Base-by-base conservation (phyloP, 2,888 invertebrate species). In the Alviniconcha strummeri region DNA sequence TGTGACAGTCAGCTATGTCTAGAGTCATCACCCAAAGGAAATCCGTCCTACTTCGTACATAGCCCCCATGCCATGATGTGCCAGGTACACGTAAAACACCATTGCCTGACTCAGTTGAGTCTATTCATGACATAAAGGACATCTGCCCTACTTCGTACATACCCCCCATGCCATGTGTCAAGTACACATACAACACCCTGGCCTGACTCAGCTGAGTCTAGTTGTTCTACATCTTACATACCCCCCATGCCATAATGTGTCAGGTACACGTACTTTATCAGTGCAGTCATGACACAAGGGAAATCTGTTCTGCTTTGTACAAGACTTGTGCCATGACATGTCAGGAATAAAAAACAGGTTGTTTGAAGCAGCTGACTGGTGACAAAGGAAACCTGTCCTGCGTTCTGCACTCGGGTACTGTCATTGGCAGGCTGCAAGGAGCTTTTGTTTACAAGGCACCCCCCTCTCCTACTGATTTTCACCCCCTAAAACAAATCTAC, bases 161-260 rank as follows among this genome's bases (percentile, higher is more conserved):
- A 98, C 98, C 88, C 99, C 99, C 83, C 99, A 99, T 95, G 99
- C 99, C 89, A 96, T 99, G 99, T 96, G 98, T 91, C 97, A 98
- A 96, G 94, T 94, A 88, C 60, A 98, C 99, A 97, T 99, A 99
- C 95, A 99, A 99, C 95, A 99, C 99, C 87, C 99, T 99, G 91
- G 99, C 99, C 87, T 99, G 99, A 98, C 98, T 88, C 99, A 99
- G 95, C 96, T 99, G 87, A 99, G 99, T 95, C 96, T 99, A 99
- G 95, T 98, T 97, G 91, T 97, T 98, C 88, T 98, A 97, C 95
- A 99, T 99, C 95, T 98, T 99, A 92, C 99, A 99, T 95, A 98
- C 98, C 88, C 99, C 99, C 83, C 99, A 99, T 95, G 99, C 99
- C 89, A 96, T 99, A 91, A 99, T 99, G 99, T 96, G 98, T 91